Evolutionary conservation across 2,797 vertebrate species (phyloP).

Genomic region (Phalloptychus januarius): DNA sequence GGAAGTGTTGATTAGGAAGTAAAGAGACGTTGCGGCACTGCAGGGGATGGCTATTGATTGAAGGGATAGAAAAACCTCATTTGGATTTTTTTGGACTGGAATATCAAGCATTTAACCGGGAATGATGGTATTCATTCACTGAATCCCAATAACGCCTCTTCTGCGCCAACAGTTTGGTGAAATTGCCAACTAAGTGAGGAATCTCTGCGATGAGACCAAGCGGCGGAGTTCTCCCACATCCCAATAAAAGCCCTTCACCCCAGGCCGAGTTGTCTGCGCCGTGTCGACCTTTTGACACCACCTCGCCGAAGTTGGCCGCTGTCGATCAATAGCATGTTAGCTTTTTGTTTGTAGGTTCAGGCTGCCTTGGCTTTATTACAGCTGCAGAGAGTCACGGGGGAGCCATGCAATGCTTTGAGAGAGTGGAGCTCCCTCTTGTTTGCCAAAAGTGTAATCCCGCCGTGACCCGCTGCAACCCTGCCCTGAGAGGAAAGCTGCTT

Average conservation of each 20-base stretch:
- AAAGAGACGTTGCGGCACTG: conserved; percentile 71
- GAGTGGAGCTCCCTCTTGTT: conserved; percentile 83
- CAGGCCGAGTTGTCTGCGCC: conserved; percentile 76
- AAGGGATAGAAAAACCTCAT: conserved; percentile 68
- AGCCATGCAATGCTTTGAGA: conserved; percentile 76
- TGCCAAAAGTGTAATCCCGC: conserved; percentile 87
- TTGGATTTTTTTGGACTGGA: conserved; percentile 64
- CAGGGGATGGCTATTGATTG: conserved; percentile 76
- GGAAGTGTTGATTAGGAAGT: conserved; percentile 84
- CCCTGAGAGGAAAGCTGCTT: conserved; percentile 86
- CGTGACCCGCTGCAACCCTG: conserved; percentile 80
- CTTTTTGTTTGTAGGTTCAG: conserved; percentile 86
- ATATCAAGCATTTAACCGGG: conserved; percentile 33
- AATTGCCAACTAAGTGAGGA: conserved; percentile 61
- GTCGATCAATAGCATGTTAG: conserved; percentile 85
- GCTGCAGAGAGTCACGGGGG: conserved; percentile 81
- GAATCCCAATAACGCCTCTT: conserved; percentile 44
- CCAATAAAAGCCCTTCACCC: conserved; percentile 77
- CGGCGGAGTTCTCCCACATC: conserved; percentile 68
- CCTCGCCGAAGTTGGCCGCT: conserved; percentile 78
- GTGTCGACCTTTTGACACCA: conserved; percentile 78
- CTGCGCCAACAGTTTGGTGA: conserved; percentile 34
- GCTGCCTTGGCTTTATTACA: conserved; percentile 84
- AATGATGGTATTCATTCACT: conserved; percentile 43
- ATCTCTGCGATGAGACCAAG: conserved; percentile 64